These are phyloP conservation scores for Cydia splendana DNA, from an alignment of 1,140 invertebrate species.

Conservation along the genomic window DNA sequence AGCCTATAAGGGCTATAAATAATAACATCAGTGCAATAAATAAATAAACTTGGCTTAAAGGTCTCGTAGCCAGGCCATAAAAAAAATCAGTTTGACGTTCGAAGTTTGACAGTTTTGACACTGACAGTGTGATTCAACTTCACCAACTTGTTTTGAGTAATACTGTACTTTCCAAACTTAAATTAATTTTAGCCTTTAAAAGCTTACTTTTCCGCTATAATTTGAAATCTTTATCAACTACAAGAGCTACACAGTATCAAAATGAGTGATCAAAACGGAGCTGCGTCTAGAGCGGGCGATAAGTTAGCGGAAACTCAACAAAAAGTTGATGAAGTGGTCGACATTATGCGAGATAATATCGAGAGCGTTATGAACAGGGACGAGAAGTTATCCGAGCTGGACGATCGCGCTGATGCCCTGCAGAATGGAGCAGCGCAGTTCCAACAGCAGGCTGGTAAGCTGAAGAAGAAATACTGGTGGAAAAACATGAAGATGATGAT, in stretches of 20 bases:
- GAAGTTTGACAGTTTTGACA: too few relatives aligned
- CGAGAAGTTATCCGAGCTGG: constrained; percentile 97
- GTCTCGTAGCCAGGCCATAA: too few relatives aligned
- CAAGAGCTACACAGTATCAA: constrained; percentile 35
- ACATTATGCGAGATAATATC: constrained; percentile 99
- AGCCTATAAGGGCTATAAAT: too few relatives aligned
- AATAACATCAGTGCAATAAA: too few relatives aligned
- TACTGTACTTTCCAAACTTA: neutral
- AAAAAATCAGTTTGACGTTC: too few relatives aligned
- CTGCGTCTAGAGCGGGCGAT: constrained; percentile 74
- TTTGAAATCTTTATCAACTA: neutral
- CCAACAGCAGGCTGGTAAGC: constrained; percentile 94
- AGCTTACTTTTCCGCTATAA: neutral
- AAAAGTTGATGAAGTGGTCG: constrained; percentile 98
- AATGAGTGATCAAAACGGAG: constrained; percentile 78
- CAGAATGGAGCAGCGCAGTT: constrained; percentile 94
- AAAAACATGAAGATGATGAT: constrained; percentile 99
- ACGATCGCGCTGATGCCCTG: constrained; percentile 96
- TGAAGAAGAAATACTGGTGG: constrained; percentile 98
- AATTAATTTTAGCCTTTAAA: neutral
- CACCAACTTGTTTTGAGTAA: neutral
- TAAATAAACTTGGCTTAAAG: too few relatives aligned
- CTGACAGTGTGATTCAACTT: too few relatives aligned
- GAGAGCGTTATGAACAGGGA: constrained; percentile 99
- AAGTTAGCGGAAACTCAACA: constrained; percentile 97